Conservation (phyloP, 2,113 vertebrate genomes). For the Meriones unguiculatus region DNA sequence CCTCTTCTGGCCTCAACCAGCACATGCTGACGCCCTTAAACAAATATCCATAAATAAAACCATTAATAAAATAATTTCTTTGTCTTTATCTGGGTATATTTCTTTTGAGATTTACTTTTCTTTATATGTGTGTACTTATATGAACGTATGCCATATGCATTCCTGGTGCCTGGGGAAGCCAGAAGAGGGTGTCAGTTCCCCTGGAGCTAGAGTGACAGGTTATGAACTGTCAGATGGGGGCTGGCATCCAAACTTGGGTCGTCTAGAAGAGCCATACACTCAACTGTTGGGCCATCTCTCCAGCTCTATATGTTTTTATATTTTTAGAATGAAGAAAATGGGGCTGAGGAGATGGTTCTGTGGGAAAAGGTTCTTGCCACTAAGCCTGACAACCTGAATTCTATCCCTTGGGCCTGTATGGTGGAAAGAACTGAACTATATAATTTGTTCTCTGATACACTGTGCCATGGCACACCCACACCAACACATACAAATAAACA, state of each 20-base stretch:
- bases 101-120: neutral
- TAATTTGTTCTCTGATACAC: neutral
- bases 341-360: neutral
- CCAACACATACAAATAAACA: neutral
- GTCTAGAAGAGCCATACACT: neutral
- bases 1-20: neutral
- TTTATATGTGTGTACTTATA: neutral
- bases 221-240: neutral
- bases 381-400: neutral
- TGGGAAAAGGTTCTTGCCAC: neutral
- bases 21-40: neutral
- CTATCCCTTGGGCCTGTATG: neutral
- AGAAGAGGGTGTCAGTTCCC: neutral
- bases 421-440: neutral
- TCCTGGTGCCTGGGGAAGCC: neutral
- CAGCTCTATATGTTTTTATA: neutral
- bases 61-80: neutral
- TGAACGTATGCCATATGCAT: neutral
- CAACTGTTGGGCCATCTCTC: neutral
- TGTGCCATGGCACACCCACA: neutral
- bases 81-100: neutral
- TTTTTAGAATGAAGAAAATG: neutral
- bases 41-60: neutral
- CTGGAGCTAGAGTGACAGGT: neutral
- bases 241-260: neutral